Percentiles rank a stretch among this genome's conserved stretches.
phyloP scores from a whole-genome alignment of 1,140 invertebrate species.

The Pseudomyrmex concolor region DNA sequence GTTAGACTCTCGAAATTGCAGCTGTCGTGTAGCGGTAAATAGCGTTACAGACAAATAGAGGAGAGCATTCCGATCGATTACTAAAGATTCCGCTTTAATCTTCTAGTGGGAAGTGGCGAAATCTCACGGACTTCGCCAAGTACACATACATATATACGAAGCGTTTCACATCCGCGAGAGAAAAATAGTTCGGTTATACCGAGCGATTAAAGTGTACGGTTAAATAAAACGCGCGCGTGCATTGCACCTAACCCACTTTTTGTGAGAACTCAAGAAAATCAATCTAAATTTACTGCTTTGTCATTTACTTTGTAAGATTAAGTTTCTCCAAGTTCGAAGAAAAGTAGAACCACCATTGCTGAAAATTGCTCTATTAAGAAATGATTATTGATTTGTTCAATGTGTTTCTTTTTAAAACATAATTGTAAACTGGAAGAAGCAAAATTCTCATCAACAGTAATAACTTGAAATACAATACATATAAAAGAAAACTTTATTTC shows the following conservation, averaged over 20 bases:
- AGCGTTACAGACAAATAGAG: slow-evolving; percentile 39
- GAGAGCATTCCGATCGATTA: slow-evolving; percentile 44
- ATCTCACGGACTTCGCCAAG: slow-evolving; percentile 11
- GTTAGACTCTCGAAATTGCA: slow-evolving; percentile 37
- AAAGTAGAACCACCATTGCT: neutral
- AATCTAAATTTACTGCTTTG: slow-evolving; percentile 14
- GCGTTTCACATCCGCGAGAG: neutral
- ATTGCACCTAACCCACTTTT: neutral
- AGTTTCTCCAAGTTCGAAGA: neutral
- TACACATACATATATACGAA: neutral
- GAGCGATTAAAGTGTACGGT: slow-evolving; percentile 43
- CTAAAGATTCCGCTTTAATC: slow-evolving; percentile 50
- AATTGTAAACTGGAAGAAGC: no score
- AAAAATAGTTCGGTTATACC: slow-evolving; percentile 41
- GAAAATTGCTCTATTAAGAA: neutral
- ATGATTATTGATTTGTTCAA: neutral
- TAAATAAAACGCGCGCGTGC: slow-evolving; percentile 27
- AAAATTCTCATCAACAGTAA: no score
- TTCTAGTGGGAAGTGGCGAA: slow-evolving; percentile 27
- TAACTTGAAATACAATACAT: no score
- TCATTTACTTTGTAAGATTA: neutral
- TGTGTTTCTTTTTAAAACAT: no score
- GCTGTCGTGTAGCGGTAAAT: neutral
- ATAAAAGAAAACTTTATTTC: no score
- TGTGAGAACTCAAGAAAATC: neutral